Conservation (phyloP, 2,888 invertebrate species). For the Eumerus sabulonum region DNA sequence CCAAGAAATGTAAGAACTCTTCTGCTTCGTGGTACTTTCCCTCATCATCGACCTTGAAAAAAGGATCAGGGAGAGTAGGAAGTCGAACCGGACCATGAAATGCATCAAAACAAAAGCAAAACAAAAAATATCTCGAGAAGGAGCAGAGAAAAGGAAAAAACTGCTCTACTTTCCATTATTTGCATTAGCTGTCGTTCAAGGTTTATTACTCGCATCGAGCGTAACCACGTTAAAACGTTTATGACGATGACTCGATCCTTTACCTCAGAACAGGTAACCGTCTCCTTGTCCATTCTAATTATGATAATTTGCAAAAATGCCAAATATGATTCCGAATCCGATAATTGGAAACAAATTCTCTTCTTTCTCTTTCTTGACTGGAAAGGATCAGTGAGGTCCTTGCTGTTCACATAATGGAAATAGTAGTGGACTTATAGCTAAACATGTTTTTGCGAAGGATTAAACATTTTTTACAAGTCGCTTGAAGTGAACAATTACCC, state of each 20-base stretch:
- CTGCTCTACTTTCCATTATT: conserved; percentile 55
- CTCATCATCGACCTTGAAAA: no score
- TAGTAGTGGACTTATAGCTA: conserved; percentile 7
- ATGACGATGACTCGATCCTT: conserved; percentile 19
- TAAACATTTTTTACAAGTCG: conserved; percentile 25
- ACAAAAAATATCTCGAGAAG: no score
- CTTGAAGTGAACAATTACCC: no score
- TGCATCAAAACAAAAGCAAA: no score
- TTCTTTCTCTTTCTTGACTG: neutral
- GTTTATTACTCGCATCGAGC: conserved; percentile 23
- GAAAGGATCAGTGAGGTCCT: neutral
- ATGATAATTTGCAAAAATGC: neutral
- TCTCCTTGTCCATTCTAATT: conserved; percentile 18
- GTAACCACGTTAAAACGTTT: conserved; percentile 33
- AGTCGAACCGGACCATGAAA: no score
- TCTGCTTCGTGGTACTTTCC: no score
- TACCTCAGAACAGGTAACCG: conserved; percentile 53
- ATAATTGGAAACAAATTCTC: neutral
- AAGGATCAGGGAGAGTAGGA: no score
- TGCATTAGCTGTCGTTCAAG: conserved; percentile 47
- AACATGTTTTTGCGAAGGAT: conserved; percentile 46
- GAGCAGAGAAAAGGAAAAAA: conserved; percentile 1
- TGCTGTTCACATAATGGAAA: no score
- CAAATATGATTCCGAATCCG: conserved; percentile 8
- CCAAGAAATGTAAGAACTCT: no score